These are phyloP conservation scores for Habroteleia sp. DNA, from an alignment of 2,888 invertebrate species.

Conservation along the genomic window DNA sequence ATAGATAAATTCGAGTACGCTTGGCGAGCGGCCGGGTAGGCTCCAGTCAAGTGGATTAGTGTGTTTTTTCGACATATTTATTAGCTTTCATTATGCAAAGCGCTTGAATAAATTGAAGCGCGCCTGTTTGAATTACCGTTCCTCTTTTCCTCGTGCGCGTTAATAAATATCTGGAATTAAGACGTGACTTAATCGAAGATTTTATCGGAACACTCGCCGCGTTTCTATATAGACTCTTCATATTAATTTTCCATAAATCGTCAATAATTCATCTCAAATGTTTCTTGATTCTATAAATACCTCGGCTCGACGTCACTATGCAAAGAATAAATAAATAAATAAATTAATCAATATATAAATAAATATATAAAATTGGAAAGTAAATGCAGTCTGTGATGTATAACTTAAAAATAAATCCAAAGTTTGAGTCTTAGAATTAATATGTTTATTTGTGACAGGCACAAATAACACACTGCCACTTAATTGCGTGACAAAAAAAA, in stretches of 20 bases:
- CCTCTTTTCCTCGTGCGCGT: not conserved
- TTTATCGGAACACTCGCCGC: slow-evolving; percentile 3
- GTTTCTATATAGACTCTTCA: slow-evolving; percentile 3
- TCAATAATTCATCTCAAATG: slow-evolving; percentile 6
- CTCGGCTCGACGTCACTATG: no score
- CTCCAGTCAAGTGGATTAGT: slow-evolving; percentile 10
- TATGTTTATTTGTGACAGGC: no score
- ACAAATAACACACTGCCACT: no score
- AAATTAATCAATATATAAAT: no score
- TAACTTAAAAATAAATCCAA: no score
- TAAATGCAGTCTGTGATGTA: no score
- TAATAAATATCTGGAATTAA: slow-evolving; percentile 25
- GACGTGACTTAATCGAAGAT: slow-evolving; percentile 11
- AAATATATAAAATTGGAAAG: no score
- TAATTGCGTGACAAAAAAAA: no score
- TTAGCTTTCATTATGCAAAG: slow-evolving; percentile 47
- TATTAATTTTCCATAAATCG: slow-evolving; percentile 8
- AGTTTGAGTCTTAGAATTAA: no score
- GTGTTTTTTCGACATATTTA: slow-evolving; percentile 29
- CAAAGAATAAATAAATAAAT: no score
- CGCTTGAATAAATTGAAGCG: slow-evolving; percentile 15
- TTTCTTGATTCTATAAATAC: slow-evolving; percentile 7
- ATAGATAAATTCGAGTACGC: not conserved
- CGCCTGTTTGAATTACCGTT: slow-evolving; percentile 13
- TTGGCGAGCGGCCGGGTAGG: no score